These are phyloP conservation scores for Smittia aterrima DNA, from an alignment of 2,888 invertebrate genomes.

Conservation along the genomic window DNA sequence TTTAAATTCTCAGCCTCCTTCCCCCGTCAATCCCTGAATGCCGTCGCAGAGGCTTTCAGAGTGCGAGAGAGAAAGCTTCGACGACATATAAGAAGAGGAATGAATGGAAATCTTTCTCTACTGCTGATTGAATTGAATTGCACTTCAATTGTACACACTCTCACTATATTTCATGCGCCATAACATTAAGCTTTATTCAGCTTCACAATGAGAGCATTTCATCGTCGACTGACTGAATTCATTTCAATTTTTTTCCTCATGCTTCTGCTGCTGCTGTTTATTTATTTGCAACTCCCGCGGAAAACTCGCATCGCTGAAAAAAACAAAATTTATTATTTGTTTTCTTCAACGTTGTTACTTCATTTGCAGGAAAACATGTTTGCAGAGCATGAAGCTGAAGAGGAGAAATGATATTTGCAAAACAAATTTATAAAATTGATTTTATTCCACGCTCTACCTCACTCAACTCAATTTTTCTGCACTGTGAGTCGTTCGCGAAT, in stretches of 20 bases:
- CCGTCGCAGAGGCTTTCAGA: not conserved
- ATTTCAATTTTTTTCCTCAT: not conserved
- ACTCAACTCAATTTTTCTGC: not conserved
- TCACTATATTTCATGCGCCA: not conserved
- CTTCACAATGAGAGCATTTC: not conserved
- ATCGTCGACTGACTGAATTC: not conserved
- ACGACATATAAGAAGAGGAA: not conserved
- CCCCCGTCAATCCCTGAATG: not conserved
- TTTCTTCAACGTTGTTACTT: conserved; percentile 1
- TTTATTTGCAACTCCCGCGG: not conserved
- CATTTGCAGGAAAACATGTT: conserved; percentile 22
- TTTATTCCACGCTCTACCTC: not conserved
- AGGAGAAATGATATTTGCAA: conserved; percentile 6
- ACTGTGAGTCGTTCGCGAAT: not conserved
- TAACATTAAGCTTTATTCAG: not conserved
- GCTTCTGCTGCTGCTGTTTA: too few species aligned
- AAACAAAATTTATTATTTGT: conserved; percentile 17
- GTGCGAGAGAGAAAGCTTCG: not conserved
- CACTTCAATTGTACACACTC: conserved; percentile 16
- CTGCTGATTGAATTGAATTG: conserved; percentile 15
- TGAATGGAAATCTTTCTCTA: not conserved
- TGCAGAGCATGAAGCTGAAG: not conserved
- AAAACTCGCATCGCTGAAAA: not conserved
- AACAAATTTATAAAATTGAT: conserved; percentile 14
- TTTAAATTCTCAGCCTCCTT: not conserved